These are phyloP conservation scores for Nansenia antarctica DNA, from an alignment of 2,113 vertebrate species.

Conservation along the genomic window DNA sequence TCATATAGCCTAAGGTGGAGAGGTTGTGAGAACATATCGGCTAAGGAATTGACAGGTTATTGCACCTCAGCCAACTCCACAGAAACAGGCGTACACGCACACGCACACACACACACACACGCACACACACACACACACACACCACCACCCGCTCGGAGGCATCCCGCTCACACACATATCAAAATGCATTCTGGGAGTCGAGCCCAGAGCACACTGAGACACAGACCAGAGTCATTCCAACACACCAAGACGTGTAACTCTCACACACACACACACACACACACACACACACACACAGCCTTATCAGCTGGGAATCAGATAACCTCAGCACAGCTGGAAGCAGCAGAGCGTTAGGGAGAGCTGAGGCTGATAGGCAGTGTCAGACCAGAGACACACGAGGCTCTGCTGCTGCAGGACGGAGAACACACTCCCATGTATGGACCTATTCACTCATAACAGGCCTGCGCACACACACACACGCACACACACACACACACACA, in stretches of 20 bases:
- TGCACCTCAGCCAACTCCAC: constrained; percentile 21
- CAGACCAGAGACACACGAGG: neutral
- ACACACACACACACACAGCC: neutral
- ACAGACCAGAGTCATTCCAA: constrained; percentile 35
- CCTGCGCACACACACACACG: neutral
- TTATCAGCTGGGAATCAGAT: constrained; percentile 53
- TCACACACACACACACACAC: constrained; percentile 18
- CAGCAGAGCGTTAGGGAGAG: constrained; percentile 37
- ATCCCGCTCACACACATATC: neutral
- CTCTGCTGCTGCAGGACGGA: neutral
- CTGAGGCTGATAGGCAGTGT: constrained; percentile 37
- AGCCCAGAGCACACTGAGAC: constrained; percentile 56
- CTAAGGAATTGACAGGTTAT: too few relatives aligned
- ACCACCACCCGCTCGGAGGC: neutral
- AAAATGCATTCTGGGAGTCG: constrained; percentile 37
- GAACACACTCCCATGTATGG: constrained; percentile 42
- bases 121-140: constrained; percentile 16
- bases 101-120: too few relatives aligned
- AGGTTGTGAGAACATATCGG: too few relatives aligned
- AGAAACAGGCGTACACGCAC: constrained; percentile 5
- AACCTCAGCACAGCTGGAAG: constrained; percentile 54
- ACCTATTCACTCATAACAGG: constrained; percentile 16
- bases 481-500: too few relatives aligned
- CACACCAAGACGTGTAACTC: constrained; percentile 22
- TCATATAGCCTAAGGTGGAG: too few relatives aligned